Percentiles rank a stretch among this genome's conserved stretches.
These are phyloP conservation scores for Xylophagus ater DNA, from an alignment of 2,888 invertebrate genomes.

Conservation along the genomic window DNA sequence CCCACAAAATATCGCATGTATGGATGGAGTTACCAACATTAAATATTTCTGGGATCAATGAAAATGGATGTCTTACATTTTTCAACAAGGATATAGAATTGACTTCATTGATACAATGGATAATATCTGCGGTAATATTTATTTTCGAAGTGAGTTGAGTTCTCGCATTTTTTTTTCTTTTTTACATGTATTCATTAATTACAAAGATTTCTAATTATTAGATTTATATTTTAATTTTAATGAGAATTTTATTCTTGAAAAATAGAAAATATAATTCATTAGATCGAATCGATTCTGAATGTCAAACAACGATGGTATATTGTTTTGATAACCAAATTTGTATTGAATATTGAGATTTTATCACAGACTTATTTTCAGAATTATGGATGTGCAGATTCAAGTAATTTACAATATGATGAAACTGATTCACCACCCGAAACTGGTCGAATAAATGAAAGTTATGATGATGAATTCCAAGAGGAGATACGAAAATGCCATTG, in stretches of 20 bases:
- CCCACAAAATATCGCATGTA: not conserved
- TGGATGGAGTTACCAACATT: conserved; percentile 11
- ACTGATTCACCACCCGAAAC: no score
- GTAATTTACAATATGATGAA: conserved; percentile 6
- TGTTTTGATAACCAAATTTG: no score
- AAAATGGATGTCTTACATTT: conserved; percentile 12
- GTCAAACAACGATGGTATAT: conserved; percentile 12
- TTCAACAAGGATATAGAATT: conserved; percentile 5
- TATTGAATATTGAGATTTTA: no score
- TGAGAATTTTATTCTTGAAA: conserved; percentile 5
- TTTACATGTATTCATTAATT: not conserved
- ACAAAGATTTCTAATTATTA: conserved; percentile 1
- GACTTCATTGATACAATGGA: conserved; percentile 1
- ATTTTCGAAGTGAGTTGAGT: conserved; percentile 9
- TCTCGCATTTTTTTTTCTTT: not conserved
- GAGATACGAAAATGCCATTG: no score
- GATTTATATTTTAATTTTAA: conserved; percentile 10
- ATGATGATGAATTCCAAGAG: no score
- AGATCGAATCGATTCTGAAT: conserved; percentile 8
- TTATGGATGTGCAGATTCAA: no score
- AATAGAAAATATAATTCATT: not conserved
- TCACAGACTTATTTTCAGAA: no score
- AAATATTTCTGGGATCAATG: conserved; percentile 13
- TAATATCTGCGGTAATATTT: not conserved
- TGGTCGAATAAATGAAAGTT: no score